These are phyloP conservation scores for Rhyzopertha dominica DNA, from an alignment of 1,140 invertebrate genomes.

Conservation along the genomic window DNA sequence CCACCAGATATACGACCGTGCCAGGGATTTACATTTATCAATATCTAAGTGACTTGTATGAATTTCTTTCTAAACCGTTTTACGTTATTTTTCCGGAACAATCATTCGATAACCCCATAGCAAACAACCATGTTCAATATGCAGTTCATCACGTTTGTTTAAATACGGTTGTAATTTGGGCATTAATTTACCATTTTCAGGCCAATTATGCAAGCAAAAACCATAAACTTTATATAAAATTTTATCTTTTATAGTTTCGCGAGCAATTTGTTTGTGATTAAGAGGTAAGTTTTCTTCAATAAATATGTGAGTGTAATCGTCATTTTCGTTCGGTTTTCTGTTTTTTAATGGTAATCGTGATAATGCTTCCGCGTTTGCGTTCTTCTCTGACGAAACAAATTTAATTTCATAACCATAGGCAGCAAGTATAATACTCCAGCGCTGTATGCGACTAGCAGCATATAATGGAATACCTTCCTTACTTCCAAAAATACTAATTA, in stretches of 20 bases:
- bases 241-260: too few relatives aligned
- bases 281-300: neutral
- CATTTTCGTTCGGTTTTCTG: neutral
- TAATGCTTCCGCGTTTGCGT: conserved; percentile 1
- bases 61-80: too few relatives aligned
- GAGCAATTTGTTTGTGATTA: too few relatives aligned
- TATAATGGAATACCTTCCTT: conserved; percentile 8
- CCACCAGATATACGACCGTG: conserved; percentile 14
- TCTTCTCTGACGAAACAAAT: conserved; percentile 1
- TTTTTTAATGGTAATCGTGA: neutral
- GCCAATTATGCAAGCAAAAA: too few relatives aligned
- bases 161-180: too few relatives aligned
- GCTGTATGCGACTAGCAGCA: conserved; percentile 4
- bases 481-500: conserved; percentile 6
- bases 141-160: too few relatives aligned
- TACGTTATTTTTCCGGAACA: too few relatives aligned
- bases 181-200: too few relatives aligned
- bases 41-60: conserved; percentile 7
- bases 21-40: conserved; percentile 10
- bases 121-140: too few relatives aligned
- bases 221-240: too few relatives aligned
- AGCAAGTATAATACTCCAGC: conserved; percentile 8
- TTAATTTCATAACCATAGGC: conserved; percentile 11
- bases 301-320: neutral
- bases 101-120: too few relatives aligned